These are phyloP conservation scores for Meloidogyne hapla DNA, from an alignment of 1,140 invertebrate genomes.

Conservation along the genomic window DNA sequence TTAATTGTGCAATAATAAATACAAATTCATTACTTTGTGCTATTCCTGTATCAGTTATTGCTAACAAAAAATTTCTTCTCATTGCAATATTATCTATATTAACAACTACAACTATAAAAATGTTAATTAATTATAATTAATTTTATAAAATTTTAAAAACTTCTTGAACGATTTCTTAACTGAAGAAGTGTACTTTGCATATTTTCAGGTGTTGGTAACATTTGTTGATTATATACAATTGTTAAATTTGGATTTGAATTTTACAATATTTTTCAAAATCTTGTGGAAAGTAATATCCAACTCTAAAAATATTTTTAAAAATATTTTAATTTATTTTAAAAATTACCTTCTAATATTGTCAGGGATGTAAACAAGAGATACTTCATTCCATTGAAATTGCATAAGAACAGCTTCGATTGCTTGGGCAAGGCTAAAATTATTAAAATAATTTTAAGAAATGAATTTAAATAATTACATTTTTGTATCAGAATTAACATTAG, in stretches of 20 bases:
- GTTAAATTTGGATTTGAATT: slow-evolving; percentile 21
- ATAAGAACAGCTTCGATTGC: slow-evolving; percentile 31
- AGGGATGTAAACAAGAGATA: slow-evolving; percentile 40
- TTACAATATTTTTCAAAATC: slow-evolving; percentile 27
- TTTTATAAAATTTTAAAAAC: slow-evolving; percentile 7
- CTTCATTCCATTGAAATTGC: slow-evolving; percentile 40
- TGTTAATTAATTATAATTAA: neutral
- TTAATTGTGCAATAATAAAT: slow-evolving; percentile 36
- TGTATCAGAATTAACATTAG: slow-evolving; percentile 33
- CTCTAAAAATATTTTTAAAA: slow-evolving; percentile 18
- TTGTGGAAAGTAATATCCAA: slow-evolving; percentile 41
- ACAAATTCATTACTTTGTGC: slow-evolving; percentile 41
- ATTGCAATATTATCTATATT: slow-evolving; percentile 38
- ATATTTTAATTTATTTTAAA: neutral
- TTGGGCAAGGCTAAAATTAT: slow-evolving; percentile 37
- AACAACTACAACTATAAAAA: slow-evolving; percentile 40
- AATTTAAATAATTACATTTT: slow-evolving; percentile 26
- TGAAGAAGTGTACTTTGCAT: slow-evolving; percentile 25
- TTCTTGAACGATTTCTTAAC: slow-evolving; percentile 26
- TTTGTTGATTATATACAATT: slow-evolving; percentile 33
- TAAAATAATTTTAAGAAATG: neutral
- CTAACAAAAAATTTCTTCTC: slow-evolving; percentile 41
- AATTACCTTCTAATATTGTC: slow-evolving; percentile 15
- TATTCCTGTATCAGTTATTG: slow-evolving; percentile 37
- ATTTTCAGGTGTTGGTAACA: slow-evolving; percentile 8